Evolutionary conservation across 2,888 invertebrate species (phyloP).

Genomic region (Aphidius colemani): DNA sequence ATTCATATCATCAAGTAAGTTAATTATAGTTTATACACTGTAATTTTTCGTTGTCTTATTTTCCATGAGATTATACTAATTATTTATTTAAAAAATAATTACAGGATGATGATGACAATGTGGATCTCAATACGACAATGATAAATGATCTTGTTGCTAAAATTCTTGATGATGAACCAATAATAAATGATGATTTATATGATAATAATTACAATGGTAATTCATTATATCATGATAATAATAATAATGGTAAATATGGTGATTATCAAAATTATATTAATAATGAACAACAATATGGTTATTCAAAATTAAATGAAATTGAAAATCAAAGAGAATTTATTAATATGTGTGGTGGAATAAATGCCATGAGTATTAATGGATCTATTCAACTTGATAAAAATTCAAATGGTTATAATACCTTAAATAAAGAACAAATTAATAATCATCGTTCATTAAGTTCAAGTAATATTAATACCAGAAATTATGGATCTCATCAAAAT

Average conservation of each 20-base stretch:
- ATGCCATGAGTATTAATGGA: slow-evolving; percentile 43
- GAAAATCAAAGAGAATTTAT: slow-evolving; percentile 46
- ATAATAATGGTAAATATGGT: slow-evolving; percentile 14
- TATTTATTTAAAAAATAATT: slow-evolving; percentile 42
- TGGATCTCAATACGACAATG: slow-evolving; percentile 64
- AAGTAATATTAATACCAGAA: slow-evolving; percentile 30
- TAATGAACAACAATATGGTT: slow-evolving; percentile 26
- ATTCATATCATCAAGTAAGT: slow-evolving; percentile 44
- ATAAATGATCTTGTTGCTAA: slow-evolving; percentile 70
- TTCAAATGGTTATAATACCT: slow-evolving; percentile 41
- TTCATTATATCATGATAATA: slow-evolving; percentile 28
- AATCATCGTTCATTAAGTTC: slow-evolving; percentile 33
- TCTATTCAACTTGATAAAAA: slow-evolving; percentile 40
- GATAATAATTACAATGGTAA: slow-evolving; percentile 44
- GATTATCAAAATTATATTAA: slow-evolving; percentile 24
- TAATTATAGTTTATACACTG: not conserved
- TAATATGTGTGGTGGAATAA: slow-evolving; percentile 46
- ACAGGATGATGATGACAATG: slow-evolving; percentile 54
- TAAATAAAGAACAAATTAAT: slow-evolving; percentile 24
- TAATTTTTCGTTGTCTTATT: no score
- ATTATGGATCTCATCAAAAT: slow-evolving; percentile 42
- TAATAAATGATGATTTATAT: slow-evolving; percentile 44
- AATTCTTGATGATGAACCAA: slow-evolving; percentile 67
- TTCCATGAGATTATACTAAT: not conserved
- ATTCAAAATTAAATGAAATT: slow-evolving; percentile 23